Percentiles rank a stretch among this genome's conserved stretches.
These are phyloP conservation scores for Etheostoma cragini DNA, from an alignment of 2,113 vertebrate species.

Conservation along the genomic window DNA sequence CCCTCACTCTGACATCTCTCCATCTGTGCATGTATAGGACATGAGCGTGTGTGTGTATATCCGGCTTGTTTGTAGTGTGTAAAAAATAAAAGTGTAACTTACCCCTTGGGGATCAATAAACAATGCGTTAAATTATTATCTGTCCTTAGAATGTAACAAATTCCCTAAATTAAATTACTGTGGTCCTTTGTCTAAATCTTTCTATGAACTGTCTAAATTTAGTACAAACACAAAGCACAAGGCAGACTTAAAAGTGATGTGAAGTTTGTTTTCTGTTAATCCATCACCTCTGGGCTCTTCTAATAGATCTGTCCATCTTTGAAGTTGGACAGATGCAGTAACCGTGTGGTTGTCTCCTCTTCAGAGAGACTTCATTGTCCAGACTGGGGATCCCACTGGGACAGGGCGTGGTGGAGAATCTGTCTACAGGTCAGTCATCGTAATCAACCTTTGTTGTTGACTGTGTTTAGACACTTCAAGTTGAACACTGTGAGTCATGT, in stretches of 20 bases:
- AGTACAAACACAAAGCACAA: not conserved
- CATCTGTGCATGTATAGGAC: no score
- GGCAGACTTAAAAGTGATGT: not conserved
- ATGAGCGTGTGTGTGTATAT: no score
- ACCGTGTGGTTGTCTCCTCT: not conserved
- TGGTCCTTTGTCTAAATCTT: no score
- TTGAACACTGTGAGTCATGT: not conserved
- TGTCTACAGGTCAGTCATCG: constrained; percentile 88
- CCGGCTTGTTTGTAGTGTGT: no score
- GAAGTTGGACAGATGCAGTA: not conserved
- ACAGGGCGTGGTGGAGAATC: constrained; percentile 96
- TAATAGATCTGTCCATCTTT: not conserved
- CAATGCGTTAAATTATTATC: no score
- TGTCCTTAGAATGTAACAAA: no score
- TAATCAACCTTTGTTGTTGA: not conserved
- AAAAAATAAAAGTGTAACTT: no score
- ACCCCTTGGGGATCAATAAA: no score
- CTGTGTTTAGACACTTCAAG: not conserved
- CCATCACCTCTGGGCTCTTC: not conserved
- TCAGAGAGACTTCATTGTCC: constrained; percentile 95
- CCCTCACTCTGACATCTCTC: no score
- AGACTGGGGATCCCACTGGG: constrained; percentile 95
- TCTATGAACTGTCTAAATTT: no score
- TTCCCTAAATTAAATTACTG: no score
- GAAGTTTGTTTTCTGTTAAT: not conserved